Evolutionary conservation across 2,113 vertebrate genomes (phyloP), one percentile per base, ranked within the genome.

Genomic region (Lophochroa leadbeateri): DNA sequence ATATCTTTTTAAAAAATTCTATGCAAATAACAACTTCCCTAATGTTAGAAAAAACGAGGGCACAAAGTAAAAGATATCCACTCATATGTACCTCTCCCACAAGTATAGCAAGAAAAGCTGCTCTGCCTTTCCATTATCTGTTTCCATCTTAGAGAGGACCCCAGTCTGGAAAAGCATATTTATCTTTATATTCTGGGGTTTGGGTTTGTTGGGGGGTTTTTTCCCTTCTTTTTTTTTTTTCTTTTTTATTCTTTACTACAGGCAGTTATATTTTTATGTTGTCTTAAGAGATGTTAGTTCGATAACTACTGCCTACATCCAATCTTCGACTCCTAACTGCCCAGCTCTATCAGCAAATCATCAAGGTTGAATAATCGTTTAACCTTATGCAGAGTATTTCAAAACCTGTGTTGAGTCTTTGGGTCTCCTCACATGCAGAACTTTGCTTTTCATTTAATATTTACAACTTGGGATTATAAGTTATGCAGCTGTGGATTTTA

Each of bases 211-310:
- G 20, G 17, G 17, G 8, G 3, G 9, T 7, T 2, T 17, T 19
- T 15, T 11, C 4, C 10, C 19, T 9, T 17, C 2, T 2, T 4
- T 9, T 43, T 19, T 16, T 2, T 13, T 21, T 12, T 24, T 21
- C 0, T 11, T 4, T 28, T 41, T 39, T 4, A 0, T 41, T 72
- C n/a, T 44, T 25, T 4, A 6, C 1, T 75, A 11, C 8, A n/a
- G 7, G 8, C 12, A 79, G 4, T 31, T 61, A 10, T 49, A 25
- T 78, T 82, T 84, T 9, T 31, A 17, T 33, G 18, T 76, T 67
- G 16, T 49, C 52, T 76, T 78, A 29, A 55, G 11, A 61, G 3
- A 13, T 28, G 2, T 24, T 76, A 46, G 13, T 29, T 93, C 71
- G 6, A 14, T 39, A 67, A 53, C 9, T 58, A 4, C 47, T 5